Conservation (phyloP, 2,888 invertebrate genomes). For the Eilema griseolum region DNA sequence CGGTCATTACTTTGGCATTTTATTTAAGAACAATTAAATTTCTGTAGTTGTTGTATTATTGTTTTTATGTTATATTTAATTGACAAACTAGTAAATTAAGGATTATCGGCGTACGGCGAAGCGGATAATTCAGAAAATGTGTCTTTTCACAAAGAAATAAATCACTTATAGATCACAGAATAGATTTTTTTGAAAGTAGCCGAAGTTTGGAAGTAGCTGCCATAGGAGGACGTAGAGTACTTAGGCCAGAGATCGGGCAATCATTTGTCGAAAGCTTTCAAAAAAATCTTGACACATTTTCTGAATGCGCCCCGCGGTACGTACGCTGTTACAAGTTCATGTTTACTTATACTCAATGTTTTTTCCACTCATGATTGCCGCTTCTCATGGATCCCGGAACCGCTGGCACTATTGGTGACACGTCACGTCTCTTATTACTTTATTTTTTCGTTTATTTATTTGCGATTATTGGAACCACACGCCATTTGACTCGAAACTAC, state of each 20-base stretch:
- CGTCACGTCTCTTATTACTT: constrained; percentile 51
- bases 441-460: constrained; percentile 56
- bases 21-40: constrained; percentile 56
- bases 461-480: constrained; percentile 59
- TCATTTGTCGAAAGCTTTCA: constrained; percentile 86
- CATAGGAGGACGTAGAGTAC: constrained; percentile 65
- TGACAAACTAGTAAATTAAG: constrained; percentile 52
- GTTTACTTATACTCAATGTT: constrained; percentile 82
- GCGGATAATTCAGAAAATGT: constrained; percentile 92
- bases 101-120: constrained; percentile 65
- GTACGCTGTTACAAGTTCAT: constrained; percentile 54
- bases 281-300: constrained; percentile 91
- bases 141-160: constrained; percentile 89
- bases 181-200: constrained; percentile 89
- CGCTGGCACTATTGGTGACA: constrained; percentile 85
- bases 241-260: constrained; percentile 77
- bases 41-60: constrained; percentile 68
- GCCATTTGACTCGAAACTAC: constrained; percentile 72
- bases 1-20: constrained; percentile 70
- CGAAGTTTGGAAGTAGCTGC: constrained; percentile 84
- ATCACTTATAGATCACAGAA: constrained; percentile 80
- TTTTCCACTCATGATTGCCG: constrained; percentile 87
- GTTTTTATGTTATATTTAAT: constrained; percentile 65
- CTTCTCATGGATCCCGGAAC: constrained; percentile 84
- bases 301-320: constrained; percentile 84